A percentile compares a stretch with the other conserved stretches of the same genome.
phyloP scores from a whole-genome alignment of 2,888 invertebrate species.

The Nephrotoma guestfalica region DNA sequence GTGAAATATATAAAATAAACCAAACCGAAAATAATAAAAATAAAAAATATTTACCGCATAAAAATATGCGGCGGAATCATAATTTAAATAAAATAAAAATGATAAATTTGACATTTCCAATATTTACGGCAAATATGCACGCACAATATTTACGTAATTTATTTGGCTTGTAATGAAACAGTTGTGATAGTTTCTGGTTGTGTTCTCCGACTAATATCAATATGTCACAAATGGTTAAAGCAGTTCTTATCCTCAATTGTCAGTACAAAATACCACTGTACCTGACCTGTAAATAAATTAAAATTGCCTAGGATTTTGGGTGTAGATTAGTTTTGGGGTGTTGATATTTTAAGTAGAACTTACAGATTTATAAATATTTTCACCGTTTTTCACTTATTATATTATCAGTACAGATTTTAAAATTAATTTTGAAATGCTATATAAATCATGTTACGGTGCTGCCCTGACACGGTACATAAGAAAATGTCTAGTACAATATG shows the following conservation, averaged over 20 bases:
- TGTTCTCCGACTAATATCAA: background rate
- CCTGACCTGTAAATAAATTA: too few species aligned
- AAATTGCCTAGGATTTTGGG: background rate
- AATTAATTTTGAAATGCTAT: too few species aligned
- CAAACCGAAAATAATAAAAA: background rate
- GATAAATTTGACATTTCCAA: background rate
- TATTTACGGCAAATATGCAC: background rate
- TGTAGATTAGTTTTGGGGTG: background rate
- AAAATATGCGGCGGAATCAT: background rate
- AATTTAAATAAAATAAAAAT: background rate
- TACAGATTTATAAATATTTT: too few species aligned
- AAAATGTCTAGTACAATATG: background rate
- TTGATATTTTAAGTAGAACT: too few species aligned
- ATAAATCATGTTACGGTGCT: too few species aligned
- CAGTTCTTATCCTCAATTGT: background rate
- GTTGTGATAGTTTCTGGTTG: background rate
- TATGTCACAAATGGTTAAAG: background rate
- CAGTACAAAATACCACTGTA: too few species aligned
- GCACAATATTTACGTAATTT: background rate
- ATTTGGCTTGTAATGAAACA: background rate
- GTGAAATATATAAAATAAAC: background rate
- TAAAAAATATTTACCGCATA: background rate
- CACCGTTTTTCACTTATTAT: too few species aligned
- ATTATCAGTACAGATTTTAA: too few species aligned
- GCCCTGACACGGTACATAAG: too few species aligned